Evolutionary conservation across 2,113 vertebrate species (phyloP).

Genomic region (Epinephelus lanceolatus): DNA sequence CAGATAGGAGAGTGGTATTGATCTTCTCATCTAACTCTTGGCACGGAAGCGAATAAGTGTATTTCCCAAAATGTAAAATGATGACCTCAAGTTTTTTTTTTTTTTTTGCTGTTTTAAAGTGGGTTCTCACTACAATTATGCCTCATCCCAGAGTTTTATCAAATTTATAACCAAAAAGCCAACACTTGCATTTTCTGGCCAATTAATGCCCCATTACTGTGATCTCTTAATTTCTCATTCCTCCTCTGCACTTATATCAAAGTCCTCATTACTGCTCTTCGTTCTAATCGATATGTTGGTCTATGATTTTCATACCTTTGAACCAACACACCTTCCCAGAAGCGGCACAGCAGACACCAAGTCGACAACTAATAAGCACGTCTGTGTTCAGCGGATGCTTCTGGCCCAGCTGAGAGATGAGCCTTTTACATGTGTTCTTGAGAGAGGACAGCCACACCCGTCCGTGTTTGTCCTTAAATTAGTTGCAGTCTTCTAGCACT

Average conservation of each 20-base stretch:
- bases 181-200: not conserved
- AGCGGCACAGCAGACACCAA: slow-evolving; percentile 11
- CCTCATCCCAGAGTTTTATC: not conserved
- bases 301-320: slow-evolving; percentile 32
- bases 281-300: not conserved
- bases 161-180: not conserved
- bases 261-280: slow-evolving; percentile 24
- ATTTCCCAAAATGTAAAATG: not conserved
- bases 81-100: too few relatives aligned
- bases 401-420: slow-evolving; percentile 32
- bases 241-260: not conserved
- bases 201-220: not conserved
- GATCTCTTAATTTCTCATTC: not conserved
- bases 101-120: not conserved
- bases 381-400: slow-evolving; percentile 29
- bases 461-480: not conserved
- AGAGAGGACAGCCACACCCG: not conserved
- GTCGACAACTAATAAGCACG: slow-evolving; percentile 33
- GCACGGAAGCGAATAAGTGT: not conserved
- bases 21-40: not conserved
- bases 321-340: slow-evolving; percentile 14
- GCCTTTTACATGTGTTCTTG: slow-evolving; percentile 10
- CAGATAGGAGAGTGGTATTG: not conserved
- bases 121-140: not conserved
- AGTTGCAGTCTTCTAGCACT: slow-evolving; percentile 1